Evolutionary conservation across 2,113 vertebrate species (phyloP).

Genomic region (Gymnogyps californianus): DNA sequence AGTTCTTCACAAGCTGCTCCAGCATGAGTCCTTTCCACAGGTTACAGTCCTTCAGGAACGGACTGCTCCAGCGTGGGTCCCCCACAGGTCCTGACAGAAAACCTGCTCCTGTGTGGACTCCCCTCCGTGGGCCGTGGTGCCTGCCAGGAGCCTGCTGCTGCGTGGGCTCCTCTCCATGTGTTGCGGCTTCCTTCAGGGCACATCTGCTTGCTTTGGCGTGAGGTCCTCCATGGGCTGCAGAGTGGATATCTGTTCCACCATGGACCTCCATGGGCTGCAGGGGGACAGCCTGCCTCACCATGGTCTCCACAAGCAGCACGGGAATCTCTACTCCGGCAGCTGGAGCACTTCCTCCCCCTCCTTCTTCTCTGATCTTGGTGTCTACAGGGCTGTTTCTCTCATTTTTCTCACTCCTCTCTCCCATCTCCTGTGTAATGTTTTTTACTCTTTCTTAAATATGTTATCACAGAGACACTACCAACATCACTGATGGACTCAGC

Average conservation of each 20-base stretch:
- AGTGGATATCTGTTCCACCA: no score
- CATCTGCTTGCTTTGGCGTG: accelerated
- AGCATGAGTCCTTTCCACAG: neutral
- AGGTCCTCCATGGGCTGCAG: neutral
- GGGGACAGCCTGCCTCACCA: neutral
- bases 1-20: neutral
- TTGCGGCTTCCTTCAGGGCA: neutral
- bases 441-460: neutral
- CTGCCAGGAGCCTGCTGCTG: neutral
- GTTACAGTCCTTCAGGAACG: neutral
- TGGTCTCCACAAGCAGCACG: neutral
- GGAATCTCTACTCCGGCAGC: accelerated
- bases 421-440: neutral
- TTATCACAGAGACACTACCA: neutral
- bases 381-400: neutral
- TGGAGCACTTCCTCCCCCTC: neutral
- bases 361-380: neutral
- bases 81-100: neutral
- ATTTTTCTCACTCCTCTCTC: neutral
- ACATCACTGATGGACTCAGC: neutral
- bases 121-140: accelerated
- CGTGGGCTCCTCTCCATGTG: neutral
- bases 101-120: neutral
- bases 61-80: neutral
- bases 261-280: neutral